phyloP scores from a whole-genome alignment of 2,113 vertebrate genomes.

The Apistogramma diplotaenia region DNA sequence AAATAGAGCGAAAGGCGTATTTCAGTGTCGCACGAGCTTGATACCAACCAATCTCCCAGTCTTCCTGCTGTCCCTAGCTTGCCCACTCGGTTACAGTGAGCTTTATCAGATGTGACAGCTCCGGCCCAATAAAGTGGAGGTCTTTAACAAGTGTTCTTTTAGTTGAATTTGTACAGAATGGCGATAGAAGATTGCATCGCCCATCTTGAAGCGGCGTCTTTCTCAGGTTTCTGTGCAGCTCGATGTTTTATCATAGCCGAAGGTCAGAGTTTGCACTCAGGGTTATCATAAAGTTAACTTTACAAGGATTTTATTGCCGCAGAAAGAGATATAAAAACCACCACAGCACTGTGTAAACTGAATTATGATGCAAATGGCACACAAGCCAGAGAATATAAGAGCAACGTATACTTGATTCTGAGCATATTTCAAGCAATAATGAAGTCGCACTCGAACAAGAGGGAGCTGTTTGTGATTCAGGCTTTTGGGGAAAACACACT shows the following conservation, averaged over 20 bases:
- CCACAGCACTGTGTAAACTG: not conserved
- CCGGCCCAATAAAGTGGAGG: slow-evolving; percentile 63
- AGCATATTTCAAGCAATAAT: slow-evolving; percentile 50
- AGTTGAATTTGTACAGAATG: slow-evolving; percentile 49
- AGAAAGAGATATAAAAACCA: not conserved
- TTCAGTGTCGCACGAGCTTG: slow-evolving; percentile 48
- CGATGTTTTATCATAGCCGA: slow-evolving; percentile 56
- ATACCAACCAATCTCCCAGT: slow-evolving; percentile 51
- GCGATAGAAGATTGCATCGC: slow-evolving; percentile 43
- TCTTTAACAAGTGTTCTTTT: slow-evolving; percentile 72
- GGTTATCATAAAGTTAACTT: slow-evolving; percentile 17
- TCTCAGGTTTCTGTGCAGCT: slow-evolving; percentile 3
- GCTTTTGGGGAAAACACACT: slow-evolving; percentile 48
- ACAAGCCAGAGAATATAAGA: slow-evolving; percentile 4
- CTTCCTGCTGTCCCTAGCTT: slow-evolving; percentile 39
- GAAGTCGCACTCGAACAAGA: slow-evolving; percentile 61
- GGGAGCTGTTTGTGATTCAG: slow-evolving; percentile 50
- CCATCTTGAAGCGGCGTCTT: slow-evolving; percentile 54
- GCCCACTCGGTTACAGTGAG: slow-evolving; percentile 50
- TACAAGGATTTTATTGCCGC: not conserved
- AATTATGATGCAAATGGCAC: slow-evolving; percentile 20
- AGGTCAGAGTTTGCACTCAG: slow-evolving; percentile 36
- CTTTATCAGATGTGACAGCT: slow-evolving; percentile 75
- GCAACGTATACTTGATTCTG: slow-evolving; percentile 5
- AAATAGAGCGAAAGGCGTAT: slow-evolving; percentile 40